These are phyloP conservation scores for Mesoclemmys tuberculata DNA, from an alignment of 2,113 vertebrate genomes.

Conservation along the genomic window DNA sequence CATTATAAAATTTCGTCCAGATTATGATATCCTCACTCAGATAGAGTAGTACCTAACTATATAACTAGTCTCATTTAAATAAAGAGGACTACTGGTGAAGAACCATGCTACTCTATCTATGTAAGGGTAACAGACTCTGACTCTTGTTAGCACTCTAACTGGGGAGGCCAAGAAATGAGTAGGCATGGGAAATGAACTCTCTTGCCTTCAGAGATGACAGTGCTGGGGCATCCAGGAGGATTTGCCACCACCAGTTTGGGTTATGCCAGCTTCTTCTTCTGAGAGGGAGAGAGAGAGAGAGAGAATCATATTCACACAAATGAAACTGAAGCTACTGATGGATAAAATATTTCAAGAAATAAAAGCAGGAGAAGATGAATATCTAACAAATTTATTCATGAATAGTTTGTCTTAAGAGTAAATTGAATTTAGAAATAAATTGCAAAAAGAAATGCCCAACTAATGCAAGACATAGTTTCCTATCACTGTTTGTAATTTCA, in stretches of 20 bases:
- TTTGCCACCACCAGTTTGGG: background rate
- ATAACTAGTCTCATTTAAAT: background rate
- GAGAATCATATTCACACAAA: background rate
- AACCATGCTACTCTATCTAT: background rate
- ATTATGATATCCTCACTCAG: background rate
- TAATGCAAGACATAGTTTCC: background rate
- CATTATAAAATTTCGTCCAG: background rate
- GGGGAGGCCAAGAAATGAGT: background rate
- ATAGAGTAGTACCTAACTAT: background rate
- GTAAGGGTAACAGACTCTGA: background rate
- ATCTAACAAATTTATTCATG: background rate
- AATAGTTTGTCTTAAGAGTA: background rate
- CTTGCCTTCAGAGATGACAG: background rate
- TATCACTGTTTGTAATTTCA: background rate
- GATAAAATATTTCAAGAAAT: background rate
- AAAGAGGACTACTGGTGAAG: background rate
- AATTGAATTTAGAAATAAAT: background rate
- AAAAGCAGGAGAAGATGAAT: background rate
- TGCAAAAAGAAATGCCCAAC: accelerated
- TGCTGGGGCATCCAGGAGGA: background rate
- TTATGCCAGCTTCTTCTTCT: background rate
- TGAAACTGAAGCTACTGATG: background rate
- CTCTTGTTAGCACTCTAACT: background rate
- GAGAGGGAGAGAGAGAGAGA: background rate
- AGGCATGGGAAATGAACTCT: background rate